Percentiles rank a stretch among this genome's conserved stretches.
Evolutionary conservation across 2,888 invertebrate genomes (phyloP).

Genomic region (Vesta saturnalis): DNA sequence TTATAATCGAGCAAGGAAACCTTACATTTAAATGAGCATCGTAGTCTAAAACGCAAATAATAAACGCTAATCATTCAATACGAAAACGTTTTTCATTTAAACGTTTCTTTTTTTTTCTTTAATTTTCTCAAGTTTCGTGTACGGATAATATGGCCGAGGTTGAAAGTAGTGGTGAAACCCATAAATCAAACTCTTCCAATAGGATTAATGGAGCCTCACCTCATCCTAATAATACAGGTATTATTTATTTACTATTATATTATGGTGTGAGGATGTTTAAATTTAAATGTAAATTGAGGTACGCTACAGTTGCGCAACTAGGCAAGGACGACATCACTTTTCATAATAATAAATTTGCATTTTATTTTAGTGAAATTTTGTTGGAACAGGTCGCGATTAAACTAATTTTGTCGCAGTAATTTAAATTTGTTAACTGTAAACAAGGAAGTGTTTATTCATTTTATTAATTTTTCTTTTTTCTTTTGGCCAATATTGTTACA

Average conservation of each 20-base stretch:
- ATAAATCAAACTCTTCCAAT: slow-evolving; percentile 23
- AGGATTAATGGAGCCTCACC: slow-evolving; percentile 31
- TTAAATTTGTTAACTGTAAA: too few relatives aligned
- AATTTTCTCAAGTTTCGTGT: not conserved
- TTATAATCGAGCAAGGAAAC: slow-evolving; percentile 33
- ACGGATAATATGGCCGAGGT: slow-evolving; percentile 46
- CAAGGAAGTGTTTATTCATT: too few relatives aligned
- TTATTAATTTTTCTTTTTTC: too few relatives aligned
- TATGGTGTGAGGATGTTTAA: too few relatives aligned
- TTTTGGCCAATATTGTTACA: too few relatives aligned
- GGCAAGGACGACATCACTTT: not conserved
- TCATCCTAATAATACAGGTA: slow-evolving; percentile 21
- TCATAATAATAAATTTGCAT: not conserved
- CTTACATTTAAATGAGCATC: slow-evolving; percentile 36
- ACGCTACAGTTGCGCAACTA: not conserved
- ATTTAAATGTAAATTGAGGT: too few relatives aligned
- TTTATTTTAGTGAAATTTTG: not conserved
- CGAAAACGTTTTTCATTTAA: too few relatives aligned
- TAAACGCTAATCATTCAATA: slow-evolving; percentile 41
- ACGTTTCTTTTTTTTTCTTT: not conserved
- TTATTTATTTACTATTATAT: not conserved
- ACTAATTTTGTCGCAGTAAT: too few relatives aligned
- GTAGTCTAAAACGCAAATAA: slow-evolving; percentile 40
- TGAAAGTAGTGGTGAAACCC: slow-evolving; percentile 42
- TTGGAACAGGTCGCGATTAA: too few relatives aligned